Percentiles rank a stretch among this genome's conserved stretches.
Conservation (phyloP, 2,113 vertebrate species). For the Chlamydotis undulata region DNA sequence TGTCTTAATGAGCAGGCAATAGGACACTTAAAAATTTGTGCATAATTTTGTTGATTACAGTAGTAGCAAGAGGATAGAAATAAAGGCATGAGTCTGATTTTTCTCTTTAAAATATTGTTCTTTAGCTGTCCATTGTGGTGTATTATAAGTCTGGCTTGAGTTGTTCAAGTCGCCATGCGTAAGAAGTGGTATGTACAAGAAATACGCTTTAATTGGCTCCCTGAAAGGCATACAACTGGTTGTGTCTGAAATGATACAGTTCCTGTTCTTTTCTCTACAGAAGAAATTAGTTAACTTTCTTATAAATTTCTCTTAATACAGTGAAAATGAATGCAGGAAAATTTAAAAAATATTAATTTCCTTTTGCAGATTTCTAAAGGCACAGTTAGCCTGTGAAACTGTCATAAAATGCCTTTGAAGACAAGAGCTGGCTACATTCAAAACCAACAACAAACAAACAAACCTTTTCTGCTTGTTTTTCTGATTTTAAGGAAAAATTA, state of each 20-base stretch:
- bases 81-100: neutral
- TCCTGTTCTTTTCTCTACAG: neutral
- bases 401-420: neutral
- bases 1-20: neutral
- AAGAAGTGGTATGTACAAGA: neutral
- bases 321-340: neutral
- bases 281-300: neutral
- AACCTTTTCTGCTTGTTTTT: neutral
- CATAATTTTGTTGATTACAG: neutral
- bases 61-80: neutral
- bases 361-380: neutral
- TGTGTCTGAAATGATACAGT: neutral
- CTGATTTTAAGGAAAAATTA: neutral
- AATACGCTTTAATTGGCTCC: neutral
- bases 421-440: neutral
- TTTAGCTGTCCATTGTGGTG: neutral
- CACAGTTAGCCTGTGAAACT: neutral
- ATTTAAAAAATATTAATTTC: neutral
- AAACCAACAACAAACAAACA: neutral
- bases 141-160: neutral
- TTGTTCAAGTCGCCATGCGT: neutral
- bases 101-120: neutral
- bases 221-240: neutral
- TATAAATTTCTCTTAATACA: conserved; percentile 1
- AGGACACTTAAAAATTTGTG: neutral